phyloP scores from a whole-genome alignment of 2,888 invertebrate species.

The Desoria tigrina region DNA sequence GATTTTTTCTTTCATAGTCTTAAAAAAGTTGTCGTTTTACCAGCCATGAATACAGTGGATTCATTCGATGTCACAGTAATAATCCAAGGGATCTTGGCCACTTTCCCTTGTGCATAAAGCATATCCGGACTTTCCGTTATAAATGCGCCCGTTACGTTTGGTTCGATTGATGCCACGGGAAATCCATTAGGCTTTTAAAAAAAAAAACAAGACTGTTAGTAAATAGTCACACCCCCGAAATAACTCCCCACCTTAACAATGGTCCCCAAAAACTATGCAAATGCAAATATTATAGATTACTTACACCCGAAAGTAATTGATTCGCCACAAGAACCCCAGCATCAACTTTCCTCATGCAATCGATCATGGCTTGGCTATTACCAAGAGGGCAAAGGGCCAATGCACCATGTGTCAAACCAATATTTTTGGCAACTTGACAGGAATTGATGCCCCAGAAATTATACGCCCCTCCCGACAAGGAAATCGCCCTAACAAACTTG shows the following conservation, averaged over 20 bases:
- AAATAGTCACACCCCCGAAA: too few species aligned
- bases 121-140: conserved; percentile 34
- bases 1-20: too few species aligned
- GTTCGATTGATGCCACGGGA: conserved; percentile 40
- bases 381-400: conserved; percentile 27
- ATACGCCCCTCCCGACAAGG: conserved; percentile 32
- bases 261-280: background rate
- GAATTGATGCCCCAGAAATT: conserved; percentile 43
- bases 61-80: conserved; percentile 36
- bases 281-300: background rate
- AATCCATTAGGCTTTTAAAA: conserved; percentile 36
- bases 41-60: conserved; percentile 25
- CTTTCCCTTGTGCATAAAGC: conserved; percentile 30
- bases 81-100: conserved; percentile 37
- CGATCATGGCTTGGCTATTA: conserved; percentile 25
- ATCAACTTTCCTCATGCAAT: conserved; percentile 30
- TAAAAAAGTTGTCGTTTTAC: too few species aligned
- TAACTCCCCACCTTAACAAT: too few species aligned
- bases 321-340: conserved; percentile 38
- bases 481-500: conserved; percentile 30
- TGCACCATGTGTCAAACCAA: conserved; percentile 31
- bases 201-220: too few species aligned
- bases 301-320: conserved; percentile 39
- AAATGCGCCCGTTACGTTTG: conserved; percentile 33
- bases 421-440: conserved; percentile 20